phyloP scores from a whole-genome alignment of 2,797 vertebrate genomes.

The Sardinella longiceps region DNA sequence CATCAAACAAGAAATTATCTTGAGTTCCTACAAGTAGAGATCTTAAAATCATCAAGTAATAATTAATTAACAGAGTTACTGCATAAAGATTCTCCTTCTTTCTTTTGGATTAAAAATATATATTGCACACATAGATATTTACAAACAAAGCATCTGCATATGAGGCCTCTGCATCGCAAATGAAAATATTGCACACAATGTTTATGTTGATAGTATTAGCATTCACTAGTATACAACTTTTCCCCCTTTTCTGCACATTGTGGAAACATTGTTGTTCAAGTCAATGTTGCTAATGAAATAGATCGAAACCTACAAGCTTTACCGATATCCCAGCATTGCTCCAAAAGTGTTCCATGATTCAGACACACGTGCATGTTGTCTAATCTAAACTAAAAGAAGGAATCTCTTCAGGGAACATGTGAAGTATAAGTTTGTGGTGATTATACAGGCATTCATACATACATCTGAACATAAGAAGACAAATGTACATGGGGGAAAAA shows the following conservation, averaged over 20 bases:
- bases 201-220: not conserved
- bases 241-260: not conserved
- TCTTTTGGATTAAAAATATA: conserved; percentile 64
- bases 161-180: conserved; percentile 62
- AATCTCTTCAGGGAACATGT: not conserved
- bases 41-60: conserved; percentile 17
- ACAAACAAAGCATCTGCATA: conserved; percentile 42
- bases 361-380: not conserved
- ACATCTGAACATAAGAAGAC: not conserved
- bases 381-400: not conserved
- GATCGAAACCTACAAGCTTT: not conserved
- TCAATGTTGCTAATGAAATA: not conserved
- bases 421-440: conserved; percentile 3
- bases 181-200: conserved; percentile 62
- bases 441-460: conserved; percentile 5
- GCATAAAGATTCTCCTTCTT: conserved; percentile 44
- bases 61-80: not conserved
- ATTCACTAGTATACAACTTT: not conserved
- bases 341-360: not conserved
- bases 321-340: not conserved
- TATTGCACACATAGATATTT: conserved; percentile 58
- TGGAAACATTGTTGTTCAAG: not conserved
- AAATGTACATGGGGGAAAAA: not conserved
- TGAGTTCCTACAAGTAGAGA: conserved; percentile 16
- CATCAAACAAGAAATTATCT: conserved; percentile 39